These are phyloP conservation scores for Leguminivora glycinivorella DNA, from an alignment of 1,140 invertebrate species.

Conservation along the genomic window DNA sequence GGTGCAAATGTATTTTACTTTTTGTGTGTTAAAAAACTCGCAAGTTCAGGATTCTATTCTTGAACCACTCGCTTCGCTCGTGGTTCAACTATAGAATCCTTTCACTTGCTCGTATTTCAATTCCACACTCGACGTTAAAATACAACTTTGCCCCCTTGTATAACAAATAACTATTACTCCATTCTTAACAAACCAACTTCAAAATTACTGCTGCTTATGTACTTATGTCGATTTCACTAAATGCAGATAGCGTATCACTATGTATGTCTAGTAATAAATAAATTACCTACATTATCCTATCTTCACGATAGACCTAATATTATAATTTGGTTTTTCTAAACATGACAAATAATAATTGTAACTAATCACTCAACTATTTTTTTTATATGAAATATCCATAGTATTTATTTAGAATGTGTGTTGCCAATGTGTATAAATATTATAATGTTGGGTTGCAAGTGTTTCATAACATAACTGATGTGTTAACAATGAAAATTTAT, in stretches of 20 bases:
- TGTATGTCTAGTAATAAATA: background rate
- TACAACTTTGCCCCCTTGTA: too few relatives aligned
- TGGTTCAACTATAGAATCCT: too few relatives aligned
- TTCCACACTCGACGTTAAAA: too few relatives aligned
- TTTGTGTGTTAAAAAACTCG: too few relatives aligned
- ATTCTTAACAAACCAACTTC: too few relatives aligned
- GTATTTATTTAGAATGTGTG: background rate
- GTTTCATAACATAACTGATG: background rate
- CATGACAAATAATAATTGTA: constrained; percentile 25
- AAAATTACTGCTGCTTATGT: background rate
- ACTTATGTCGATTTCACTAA: background rate
- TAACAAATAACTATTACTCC: too few relatives aligned
- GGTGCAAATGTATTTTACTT: too few relatives aligned
- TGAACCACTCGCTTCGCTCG: too few relatives aligned
- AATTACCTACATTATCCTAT: background rate
- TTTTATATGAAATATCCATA: background rate
- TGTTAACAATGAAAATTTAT: constrained; percentile 5
- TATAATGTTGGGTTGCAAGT: background rate
- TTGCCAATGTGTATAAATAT: constrained; percentile 3
- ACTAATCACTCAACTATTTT: constrained; percentile 5
- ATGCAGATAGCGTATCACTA: background rate
- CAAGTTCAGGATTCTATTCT: too few relatives aligned
- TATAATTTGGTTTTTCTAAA: background rate
- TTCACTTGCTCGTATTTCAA: too few relatives aligned
- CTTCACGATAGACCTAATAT: background rate